These are phyloP conservation scores for Caradrina clavipalpis DNA, from an alignment of 2,888 invertebrate species.

Conservation along the genomic window DNA sequence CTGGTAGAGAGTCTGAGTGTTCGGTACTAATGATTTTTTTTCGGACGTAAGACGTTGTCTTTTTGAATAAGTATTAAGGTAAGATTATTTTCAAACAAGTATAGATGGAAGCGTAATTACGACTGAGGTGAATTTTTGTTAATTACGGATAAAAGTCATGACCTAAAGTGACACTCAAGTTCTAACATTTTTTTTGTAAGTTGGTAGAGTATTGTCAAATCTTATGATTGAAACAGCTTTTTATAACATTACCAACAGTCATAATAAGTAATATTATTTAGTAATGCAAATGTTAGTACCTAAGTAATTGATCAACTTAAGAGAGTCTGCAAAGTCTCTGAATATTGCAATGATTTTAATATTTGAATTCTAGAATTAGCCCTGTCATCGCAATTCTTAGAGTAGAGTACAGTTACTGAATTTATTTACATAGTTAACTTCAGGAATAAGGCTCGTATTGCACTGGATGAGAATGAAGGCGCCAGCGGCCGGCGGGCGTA, in stretches of 20 bases:
- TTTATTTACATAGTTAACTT: conserved; percentile 5
- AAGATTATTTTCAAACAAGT: conserved; percentile 22
- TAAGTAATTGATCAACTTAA: conserved; percentile 4
- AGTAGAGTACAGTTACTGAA: not conserved
- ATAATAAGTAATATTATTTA: not conserved
- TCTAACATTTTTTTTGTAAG: not conserved
- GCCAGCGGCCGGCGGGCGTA: conserved; percentile 16
- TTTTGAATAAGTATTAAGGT: conserved; percentile 15
- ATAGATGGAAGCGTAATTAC: conserved; percentile 13
- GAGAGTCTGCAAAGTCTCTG: not conserved
- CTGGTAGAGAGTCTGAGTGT: conserved; percentile 7
- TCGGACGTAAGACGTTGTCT: conserved; percentile 9
- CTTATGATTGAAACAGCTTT: not conserved
- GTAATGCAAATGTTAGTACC: not conserved
- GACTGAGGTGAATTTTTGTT: conserved; percentile 30
- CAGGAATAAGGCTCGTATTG: conserved; percentile 52
- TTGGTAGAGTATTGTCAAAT: conserved; percentile 11
- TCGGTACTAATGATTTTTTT: conserved; percentile 18
- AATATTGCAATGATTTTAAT: not conserved
- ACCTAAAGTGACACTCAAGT: conserved; percentile 19
- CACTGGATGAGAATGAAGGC: conserved; percentile 45
- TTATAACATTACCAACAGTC: no score
- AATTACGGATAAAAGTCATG: conserved; percentile 21
- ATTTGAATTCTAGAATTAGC: not conserved
- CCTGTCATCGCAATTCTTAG: not conserved